Conservation (phyloP, 2,797 vertebrate species). For the Denticeps clupeoides region DNA sequence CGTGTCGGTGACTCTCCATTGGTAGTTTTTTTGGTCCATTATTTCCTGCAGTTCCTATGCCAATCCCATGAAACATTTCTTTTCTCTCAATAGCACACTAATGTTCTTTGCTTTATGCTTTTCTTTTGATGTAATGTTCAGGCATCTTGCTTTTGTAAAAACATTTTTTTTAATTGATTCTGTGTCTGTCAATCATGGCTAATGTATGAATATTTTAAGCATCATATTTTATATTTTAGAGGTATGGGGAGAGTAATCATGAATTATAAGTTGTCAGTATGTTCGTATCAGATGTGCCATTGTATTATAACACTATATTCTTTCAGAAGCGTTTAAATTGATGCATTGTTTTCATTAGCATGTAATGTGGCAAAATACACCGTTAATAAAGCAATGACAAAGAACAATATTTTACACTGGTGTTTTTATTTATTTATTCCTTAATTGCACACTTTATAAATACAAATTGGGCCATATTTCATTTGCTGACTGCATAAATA, state of each 20-base stretch:
- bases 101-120: too few species aligned
- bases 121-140: too few species aligned
- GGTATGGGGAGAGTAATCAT: constrained; percentile 49
- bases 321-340: constrained; percentile 80
- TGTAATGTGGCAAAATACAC: constrained; percentile 91
- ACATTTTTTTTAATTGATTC: constrained; percentile 4
- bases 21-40: too few species aligned
- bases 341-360: constrained; percentile 84
- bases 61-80: too few species aligned
- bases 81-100: too few species aligned
- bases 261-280: constrained; percentile 54
- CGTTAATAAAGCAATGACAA: constrained; percentile 76
- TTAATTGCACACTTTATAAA: too few species aligned
- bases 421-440: not conserved
- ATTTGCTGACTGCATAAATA: too few species aligned
- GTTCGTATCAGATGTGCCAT: constrained; percentile 77
- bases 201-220: constrained; percentile 18
- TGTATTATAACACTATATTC: constrained; percentile 97
- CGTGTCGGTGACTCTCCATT: too few species aligned
- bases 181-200: constrained; percentile 4
- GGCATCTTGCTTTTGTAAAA: too few species aligned
- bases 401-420: not conserved
- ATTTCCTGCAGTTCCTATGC: too few species aligned
- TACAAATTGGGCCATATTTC: too few species aligned
- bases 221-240: constrained; percentile 55